phyloP scores from a whole-genome alignment of 2,113 vertebrate species.

The Synodontis membranacea region DNA sequence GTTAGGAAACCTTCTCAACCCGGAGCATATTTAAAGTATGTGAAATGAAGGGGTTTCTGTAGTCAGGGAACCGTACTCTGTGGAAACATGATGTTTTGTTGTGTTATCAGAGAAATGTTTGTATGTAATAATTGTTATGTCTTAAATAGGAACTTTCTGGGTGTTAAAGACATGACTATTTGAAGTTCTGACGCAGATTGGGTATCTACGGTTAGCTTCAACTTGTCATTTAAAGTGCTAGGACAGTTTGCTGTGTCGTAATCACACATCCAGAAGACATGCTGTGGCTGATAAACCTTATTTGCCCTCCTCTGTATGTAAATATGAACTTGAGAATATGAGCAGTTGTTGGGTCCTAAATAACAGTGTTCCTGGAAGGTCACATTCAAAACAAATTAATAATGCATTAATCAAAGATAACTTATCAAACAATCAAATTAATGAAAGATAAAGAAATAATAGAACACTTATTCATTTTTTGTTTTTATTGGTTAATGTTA shows the following conservation, averaged over 20 bases:
- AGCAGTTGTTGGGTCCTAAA: not conserved
- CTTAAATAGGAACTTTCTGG: not conserved
- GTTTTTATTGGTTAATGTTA: not conserved
- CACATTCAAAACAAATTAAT: not conserved
- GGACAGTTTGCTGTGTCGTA: not conserved
- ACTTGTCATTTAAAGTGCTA: not conserved
- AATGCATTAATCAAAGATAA: not conserved
- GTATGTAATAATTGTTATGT: not conserved
- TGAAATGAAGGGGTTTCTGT: not conserved
- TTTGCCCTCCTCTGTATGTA: not conserved
- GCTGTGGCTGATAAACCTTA: not conserved
- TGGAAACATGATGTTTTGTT: not conserved
- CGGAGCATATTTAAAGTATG: not conserved
- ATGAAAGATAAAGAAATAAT: not conserved
- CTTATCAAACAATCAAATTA: too few species aligned
- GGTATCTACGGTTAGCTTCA: not conserved
- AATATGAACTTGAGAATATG: conserved; percentile 5
- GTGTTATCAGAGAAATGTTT: not conserved
- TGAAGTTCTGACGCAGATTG: not conserved
- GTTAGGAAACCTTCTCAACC: not conserved
- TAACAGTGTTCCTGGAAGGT: not conserved
- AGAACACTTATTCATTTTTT: not conserved
- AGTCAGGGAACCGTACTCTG: not conserved
- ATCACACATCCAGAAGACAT: not conserved
- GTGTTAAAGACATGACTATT: not conserved